These are phyloP conservation scores for Agriopis marginaria DNA, from an alignment of 2,888 invertebrate genomes.

Conservation along the genomic window DNA sequence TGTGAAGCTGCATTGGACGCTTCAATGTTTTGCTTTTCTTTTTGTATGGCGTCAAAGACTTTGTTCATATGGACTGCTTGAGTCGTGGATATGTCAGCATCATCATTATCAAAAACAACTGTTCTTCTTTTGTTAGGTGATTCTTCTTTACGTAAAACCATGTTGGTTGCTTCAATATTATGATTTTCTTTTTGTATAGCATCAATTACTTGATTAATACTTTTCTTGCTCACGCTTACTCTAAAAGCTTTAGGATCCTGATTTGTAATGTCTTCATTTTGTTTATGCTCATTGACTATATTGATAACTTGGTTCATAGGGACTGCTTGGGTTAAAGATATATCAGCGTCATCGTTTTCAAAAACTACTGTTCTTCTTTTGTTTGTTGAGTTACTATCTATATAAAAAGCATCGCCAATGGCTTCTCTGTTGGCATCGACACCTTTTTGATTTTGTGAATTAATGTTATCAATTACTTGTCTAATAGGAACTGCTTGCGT, in stretches of 20 bases:
- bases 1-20: background rate
- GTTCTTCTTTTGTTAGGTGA: background rate
- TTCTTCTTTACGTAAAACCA: background rate
- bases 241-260: background rate
- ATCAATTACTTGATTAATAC: background rate
- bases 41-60: background rate
- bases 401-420: background rate
- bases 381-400: background rate
- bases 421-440: background rate
- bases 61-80: slow-evolving; percentile 47
- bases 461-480: slow-evolving; percentile 3
- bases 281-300: background rate
- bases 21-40: background rate
- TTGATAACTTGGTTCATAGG: slow-evolving; percentile 9
- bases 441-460: background rate
- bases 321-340: slow-evolving; percentile 30
- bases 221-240: background rate
- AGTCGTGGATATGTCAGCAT: slow-evolving; percentile 49
- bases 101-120: slow-evolving; percentile 20
- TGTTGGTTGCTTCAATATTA: background rate
- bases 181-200: background rate
- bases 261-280: background rate
- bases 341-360: slow-evolving; percentile 30
- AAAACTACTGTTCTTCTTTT: slow-evolving; percentile 35
- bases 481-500: slow-evolving; percentile 28